Percentiles rank a stretch among this genome's conserved stretches.
Conservation (phyloP, 2,797 vertebrate genomes). For the Acrossocheilus fasciatus region DNA sequence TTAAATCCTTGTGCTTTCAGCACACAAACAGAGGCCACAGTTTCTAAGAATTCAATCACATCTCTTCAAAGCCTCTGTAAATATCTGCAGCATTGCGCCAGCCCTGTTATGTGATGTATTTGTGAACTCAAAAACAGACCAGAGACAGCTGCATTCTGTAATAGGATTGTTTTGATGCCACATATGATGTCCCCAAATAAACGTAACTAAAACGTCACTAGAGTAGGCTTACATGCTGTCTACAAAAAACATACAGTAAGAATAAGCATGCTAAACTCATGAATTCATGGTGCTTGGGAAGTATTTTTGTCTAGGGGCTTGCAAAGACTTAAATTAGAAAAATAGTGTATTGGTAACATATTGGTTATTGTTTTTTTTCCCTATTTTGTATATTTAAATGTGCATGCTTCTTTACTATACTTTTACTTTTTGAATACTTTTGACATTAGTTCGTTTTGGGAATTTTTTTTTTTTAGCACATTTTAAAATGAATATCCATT, state of each 20-base stretch:
- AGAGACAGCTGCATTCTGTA: not conserved
- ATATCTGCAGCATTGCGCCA: conserved; percentile 48
- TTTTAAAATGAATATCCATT: not conserved
- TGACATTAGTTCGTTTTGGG: too few relatives aligned
- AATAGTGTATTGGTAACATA: not conserved
- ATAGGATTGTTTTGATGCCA: conserved; percentile 15
- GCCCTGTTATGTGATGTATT: conserved; percentile 46
- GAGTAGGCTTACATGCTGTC: not conserved
- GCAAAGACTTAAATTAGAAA: not conserved
- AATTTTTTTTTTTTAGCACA: not conserved
- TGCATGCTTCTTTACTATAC: not conserved
- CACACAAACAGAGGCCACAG: not conserved
- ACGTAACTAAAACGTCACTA: not conserved
- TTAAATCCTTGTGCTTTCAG: conserved; percentile 14
- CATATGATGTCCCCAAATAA: not conserved
- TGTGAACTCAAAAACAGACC: conserved; percentile 46
- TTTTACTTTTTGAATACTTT: not conserved
- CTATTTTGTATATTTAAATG: not conserved
- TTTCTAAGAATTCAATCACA: conserved; percentile 47
- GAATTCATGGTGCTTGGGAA: not conserved
- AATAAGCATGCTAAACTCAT: not conserved
- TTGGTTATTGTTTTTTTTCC: too few relatives aligned
- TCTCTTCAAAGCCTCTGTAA: conserved; percentile 34
- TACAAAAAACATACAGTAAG: not conserved
- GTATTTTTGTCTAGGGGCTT: not conserved